Evolutionary conservation across 1,140 invertebrate species (phyloP).

Genomic region (Chionoecetes opilio): DNA sequence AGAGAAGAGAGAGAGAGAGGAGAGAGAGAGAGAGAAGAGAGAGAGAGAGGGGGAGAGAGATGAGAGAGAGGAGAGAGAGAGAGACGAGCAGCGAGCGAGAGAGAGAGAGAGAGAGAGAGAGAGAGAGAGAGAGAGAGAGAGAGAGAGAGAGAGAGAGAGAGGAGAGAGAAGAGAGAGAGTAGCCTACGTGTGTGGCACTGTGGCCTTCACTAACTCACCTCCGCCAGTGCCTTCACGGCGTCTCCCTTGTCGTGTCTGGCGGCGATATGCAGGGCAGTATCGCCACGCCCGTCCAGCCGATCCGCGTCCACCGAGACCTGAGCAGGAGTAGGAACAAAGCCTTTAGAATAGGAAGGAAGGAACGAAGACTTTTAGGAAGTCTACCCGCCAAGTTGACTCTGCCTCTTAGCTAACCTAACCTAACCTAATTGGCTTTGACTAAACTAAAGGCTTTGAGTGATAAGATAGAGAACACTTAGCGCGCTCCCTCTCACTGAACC

Average conservation of each 20-base stretch:
- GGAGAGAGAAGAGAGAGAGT: neutral
- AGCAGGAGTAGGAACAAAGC: too few relatives aligned
- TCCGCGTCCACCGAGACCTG: conserved; percentile 37
- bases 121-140: neutral
- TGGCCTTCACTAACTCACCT: conserved; percentile 32
- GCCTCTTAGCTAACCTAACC: too few relatives aligned
- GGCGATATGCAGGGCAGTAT: conserved; percentile 45
- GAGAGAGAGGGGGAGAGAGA: too few relatives aligned
- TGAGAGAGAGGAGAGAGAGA: neutral
- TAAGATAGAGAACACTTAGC: too few relatives aligned
- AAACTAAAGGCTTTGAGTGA: too few relatives aligned
- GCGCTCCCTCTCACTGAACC: too few relatives aligned
- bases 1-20: neutral
- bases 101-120: neutral
- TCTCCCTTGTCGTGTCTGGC: conserved; percentile 54
- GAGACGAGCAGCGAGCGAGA: neutral
- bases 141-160: neutral
- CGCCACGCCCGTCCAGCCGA: conserved; percentile 46
- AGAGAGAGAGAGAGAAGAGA: neutral
- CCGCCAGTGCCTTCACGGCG: conserved; percentile 49
- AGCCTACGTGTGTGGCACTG: neutral
- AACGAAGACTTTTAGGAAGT: too few relatives aligned
- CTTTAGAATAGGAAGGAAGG: too few relatives aligned
- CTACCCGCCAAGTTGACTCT: too few relatives aligned
- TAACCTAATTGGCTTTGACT: too few relatives aligned